Percentiles rank a stretch among this genome's conserved stretches.
Conservation (phyloP, 2,113 vertebrate species). For the Nothoprocta pentlandii region DNA sequence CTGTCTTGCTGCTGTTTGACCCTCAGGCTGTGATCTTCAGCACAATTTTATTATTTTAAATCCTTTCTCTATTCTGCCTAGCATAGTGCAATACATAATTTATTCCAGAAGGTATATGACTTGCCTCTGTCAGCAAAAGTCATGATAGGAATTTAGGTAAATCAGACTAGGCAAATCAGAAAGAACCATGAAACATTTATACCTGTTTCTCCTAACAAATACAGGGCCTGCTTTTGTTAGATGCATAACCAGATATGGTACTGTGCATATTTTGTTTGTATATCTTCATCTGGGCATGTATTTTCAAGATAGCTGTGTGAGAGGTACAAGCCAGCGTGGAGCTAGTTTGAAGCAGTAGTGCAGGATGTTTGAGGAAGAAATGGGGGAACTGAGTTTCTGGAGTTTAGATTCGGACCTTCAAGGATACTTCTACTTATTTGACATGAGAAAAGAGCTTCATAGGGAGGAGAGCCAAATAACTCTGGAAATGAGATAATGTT, state of each 20-base stretch:
- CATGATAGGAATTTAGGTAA: background rate
- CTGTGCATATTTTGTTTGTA: background rate
- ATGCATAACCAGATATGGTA: background rate
- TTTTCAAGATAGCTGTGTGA: accelerated
- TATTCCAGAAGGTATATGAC: background rate
- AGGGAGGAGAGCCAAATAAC: background rate
- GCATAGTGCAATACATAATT: background rate
- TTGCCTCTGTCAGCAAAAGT: background rate
- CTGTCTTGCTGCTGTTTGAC: background rate
- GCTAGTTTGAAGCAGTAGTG: background rate
- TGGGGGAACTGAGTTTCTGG: background rate
- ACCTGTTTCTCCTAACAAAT: too few species aligned
- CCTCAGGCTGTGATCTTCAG: background rate
- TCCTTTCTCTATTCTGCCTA: background rate
- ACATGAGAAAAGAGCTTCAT: background rate
- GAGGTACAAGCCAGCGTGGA: too few species aligned
- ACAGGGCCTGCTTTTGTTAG: background rate
- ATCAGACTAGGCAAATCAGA: background rate
- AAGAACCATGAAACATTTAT: background rate
- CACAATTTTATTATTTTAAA: background rate
- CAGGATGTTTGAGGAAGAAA: background rate
- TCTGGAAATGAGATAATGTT: background rate
- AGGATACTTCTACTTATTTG: background rate
- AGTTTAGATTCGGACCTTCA: background rate
- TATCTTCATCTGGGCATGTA: background rate